Conservation (phyloP, 1,140 invertebrate genomes). For the Copidosoma floridanum region DNA sequence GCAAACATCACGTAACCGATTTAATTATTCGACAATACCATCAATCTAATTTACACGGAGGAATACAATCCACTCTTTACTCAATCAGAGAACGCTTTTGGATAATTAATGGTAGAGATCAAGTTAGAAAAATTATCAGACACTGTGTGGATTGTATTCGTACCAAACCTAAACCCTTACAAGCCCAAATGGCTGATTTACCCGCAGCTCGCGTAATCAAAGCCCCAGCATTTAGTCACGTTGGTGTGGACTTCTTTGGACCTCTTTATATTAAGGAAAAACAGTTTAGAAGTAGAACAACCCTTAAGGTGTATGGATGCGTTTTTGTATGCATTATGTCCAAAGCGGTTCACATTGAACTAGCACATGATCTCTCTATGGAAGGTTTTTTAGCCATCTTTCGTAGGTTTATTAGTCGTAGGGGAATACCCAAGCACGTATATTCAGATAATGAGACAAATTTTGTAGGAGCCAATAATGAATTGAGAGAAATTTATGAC, state of each 20-base stretch:
- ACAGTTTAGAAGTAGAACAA: not conserved
- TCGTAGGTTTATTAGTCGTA: constrained; percentile 31
- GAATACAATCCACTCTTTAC: constrained; percentile 31
- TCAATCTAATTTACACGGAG: constrained; percentile 17
- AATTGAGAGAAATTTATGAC: not conserved
- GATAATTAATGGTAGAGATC: constrained; percentile 23
- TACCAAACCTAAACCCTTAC: constrained; percentile 16
- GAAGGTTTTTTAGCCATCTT: constrained; percentile 34
- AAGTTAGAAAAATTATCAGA: not conserved
- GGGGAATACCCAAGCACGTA: constrained; percentile 14
- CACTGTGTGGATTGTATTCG: not conserved
- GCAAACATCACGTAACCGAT: not conserved
- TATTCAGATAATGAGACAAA: constrained; percentile 27
- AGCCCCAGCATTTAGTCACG: constrained; percentile 33
- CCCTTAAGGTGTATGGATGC: not conserved
- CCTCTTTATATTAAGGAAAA: not conserved
- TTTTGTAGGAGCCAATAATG: constrained; percentile 9
- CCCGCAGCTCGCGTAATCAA: constrained; percentile 18
- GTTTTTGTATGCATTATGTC: not conserved
- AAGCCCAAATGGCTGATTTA: constrained; percentile 35
- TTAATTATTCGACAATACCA: not conserved
- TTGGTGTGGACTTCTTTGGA: constrained; percentile 38
- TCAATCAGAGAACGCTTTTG: constrained; percentile 29
- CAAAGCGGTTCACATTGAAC: constrained; percentile 13
- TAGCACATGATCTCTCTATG: constrained; percentile 25